Conservation (phyloP, 1,140 invertebrate species). For the Heliconius melpomene region DNA sequence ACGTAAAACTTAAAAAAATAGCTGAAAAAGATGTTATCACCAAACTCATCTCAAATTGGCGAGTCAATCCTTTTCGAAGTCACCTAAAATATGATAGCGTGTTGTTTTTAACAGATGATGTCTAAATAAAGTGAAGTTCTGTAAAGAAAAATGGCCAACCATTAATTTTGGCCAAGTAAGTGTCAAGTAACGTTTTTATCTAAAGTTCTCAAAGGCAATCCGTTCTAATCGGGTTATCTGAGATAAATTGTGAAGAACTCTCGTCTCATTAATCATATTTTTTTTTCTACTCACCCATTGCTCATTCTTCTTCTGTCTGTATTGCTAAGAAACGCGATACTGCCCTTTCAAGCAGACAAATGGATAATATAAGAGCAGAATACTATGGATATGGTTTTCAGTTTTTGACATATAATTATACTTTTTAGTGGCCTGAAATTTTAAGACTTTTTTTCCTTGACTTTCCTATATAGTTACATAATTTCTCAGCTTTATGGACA, state of each 20-base stretch:
- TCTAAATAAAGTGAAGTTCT: conserved; percentile 27
- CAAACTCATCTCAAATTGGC: neutral
- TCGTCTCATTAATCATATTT: conserved; percentile 48
- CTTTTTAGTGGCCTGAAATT: too few species aligned
- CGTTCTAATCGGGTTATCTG: conserved; percentile 50
- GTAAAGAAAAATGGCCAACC: conserved; percentile 22
- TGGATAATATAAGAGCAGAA: too few species aligned
- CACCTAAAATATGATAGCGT: neutral
- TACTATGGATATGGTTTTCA: too few species aligned
- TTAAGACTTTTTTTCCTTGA: too few species aligned
- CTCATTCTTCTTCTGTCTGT: neutral
- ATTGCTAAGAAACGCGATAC: too few species aligned
- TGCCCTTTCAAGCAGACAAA: too few species aligned
- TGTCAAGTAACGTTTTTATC: conserved; percentile 47
- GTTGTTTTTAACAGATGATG: conserved; percentile 28
- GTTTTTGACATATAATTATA: too few species aligned
- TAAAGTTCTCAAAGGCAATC: conserved; percentile 41
- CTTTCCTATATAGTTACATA: too few species aligned
- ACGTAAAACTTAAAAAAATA: neutral
- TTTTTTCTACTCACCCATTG: neutral
- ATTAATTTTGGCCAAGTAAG: conserved; percentile 37
- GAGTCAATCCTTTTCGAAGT: neutral
- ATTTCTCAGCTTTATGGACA: too few species aligned
- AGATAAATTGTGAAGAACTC: conserved; percentile 51
- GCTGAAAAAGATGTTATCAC: too few species aligned